These are phyloP conservation scores for Drosophila tani DNA, from an alignment of 1,140 invertebrate genomes.

Conservation along the genomic window DNA sequence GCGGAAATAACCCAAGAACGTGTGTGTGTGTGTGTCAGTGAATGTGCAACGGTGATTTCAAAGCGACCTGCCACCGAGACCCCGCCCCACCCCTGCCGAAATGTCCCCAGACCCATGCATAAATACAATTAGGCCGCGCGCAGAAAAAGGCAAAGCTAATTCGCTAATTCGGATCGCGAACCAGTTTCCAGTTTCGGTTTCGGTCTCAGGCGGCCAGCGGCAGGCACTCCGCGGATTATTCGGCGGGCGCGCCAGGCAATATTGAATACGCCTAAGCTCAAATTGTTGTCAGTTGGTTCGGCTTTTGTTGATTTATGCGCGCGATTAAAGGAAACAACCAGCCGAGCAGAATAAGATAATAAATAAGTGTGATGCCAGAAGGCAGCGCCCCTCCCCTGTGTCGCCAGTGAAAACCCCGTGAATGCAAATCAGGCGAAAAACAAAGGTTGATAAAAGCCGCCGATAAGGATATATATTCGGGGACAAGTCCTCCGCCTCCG, in stretches of 20 bases:
- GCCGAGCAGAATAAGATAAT: slow-evolving; percentile 36
- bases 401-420: slow-evolving; percentile 42
- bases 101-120: slow-evolving; percentile 38
- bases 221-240: slow-evolving; percentile 43
- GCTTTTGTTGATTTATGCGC: slow-evolving; percentile 69
- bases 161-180: slow-evolving; percentile 59
- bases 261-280: slow-evolving; percentile 60
- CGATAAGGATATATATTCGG: slow-evolving; percentile 24
- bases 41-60: slow-evolving; percentile 75
- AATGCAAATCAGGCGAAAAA: slow-evolving; percentile 56
- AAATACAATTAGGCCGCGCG: slow-evolving; percentile 44
- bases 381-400: slow-evolving; percentile 30
- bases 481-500: too few relatives aligned
- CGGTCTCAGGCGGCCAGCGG: slow-evolving; percentile 28
- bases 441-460: slow-evolving; percentile 50
- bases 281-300: slow-evolving; percentile 55
- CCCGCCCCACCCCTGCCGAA: slow-evolving; percentile 25
- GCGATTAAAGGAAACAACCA: slow-evolving; percentile 70
- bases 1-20: not conserved
- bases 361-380: slow-evolving; percentile 56
- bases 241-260: slow-evolving; percentile 32
- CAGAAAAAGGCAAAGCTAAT: slow-evolving; percentile 53
- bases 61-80: slow-evolving; percentile 39
- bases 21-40: slow-evolving; percentile 38
- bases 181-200: slow-evolving; percentile 63